Base-by-base conservation (phyloP, 1,140 invertebrate species). In the Bemisia tabaci region DNA sequence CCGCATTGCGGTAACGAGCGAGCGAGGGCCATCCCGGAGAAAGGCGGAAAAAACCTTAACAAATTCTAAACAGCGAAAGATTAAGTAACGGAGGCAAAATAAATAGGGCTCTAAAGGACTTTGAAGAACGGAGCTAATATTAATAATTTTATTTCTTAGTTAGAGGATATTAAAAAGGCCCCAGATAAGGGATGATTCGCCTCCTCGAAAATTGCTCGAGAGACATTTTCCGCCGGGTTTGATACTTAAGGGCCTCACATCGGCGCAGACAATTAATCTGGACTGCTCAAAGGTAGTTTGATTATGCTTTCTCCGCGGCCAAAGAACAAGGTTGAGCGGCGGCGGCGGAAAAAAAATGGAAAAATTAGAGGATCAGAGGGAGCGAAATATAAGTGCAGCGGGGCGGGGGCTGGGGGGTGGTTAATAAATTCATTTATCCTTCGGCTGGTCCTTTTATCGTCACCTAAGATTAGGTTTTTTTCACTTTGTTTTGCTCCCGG, bases 141-240 rank as follows among this genome's bases (percentile, higher is more conserved):
- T 48, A 48, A 48, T 48, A 48, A 48, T 48, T 48, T 48, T 48
- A 48, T 48, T 48, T 48, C 33, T 48, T 48, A 48, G 33, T 48
- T 48, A 48, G 17, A 48, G 33, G 17, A 48, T 48, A 48, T 48
- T 48, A 48, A 48, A 48, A 48, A 48, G 33, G 17, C 17, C 5
- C 33, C 5, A 48, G 33, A 48, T 48, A 48, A 48, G 33, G 17
- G 33, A 48, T 5, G 17, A 5, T 5, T 9, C 17, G 5, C 33
- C 33, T 5, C 5, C 33, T 17, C 17, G 33, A 5, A 48, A 48
- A 48, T 48, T 48, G 5, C 33, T 9, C 17, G 33, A 48, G 17
- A 48, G 33, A 48, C 33, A 48, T 48, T 48, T 48, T 48, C 33
- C 33, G 33, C 33, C 33, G 17, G 17, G 33, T 48, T 48, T 48